Conservation (phyloP, 2,888 invertebrate species). For the Acholoe squamosa region DNA sequence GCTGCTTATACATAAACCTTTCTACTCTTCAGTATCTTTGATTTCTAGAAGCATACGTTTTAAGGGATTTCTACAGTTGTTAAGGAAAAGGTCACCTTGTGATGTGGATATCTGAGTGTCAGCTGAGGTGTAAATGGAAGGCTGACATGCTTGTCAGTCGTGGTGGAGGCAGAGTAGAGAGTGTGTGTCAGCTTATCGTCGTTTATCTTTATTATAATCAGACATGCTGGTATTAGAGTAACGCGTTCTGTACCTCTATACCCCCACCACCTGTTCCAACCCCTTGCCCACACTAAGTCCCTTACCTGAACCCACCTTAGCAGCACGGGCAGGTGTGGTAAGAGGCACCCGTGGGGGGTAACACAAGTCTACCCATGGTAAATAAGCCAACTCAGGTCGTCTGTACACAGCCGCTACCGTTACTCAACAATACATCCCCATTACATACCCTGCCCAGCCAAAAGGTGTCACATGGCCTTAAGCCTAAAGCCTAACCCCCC, state of each 20-base stretch:
- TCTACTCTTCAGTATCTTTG: no score
- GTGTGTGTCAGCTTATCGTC: neutral
- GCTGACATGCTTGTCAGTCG: no score
- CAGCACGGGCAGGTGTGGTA: neutral
- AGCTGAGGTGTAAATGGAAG: no score
- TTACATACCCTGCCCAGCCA: neutral
- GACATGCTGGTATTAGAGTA: slow-evolving; percentile 19
- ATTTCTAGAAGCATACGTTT: no score
- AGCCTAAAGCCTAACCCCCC: no score
- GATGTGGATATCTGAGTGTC: no score
- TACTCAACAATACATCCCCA: slow-evolving; percentile 24
- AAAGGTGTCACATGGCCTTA: no score
- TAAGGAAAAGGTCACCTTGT: no score
- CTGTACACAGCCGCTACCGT: neutral
- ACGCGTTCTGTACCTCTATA: neutral
- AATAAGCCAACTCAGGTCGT: slow-evolving; percentile 1
- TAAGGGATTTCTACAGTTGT: no score
- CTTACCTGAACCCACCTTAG: neutral
- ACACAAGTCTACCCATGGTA: neutral
- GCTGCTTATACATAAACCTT: no score
- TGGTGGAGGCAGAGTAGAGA: no score
- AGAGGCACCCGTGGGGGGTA: neutral
- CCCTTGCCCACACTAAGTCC: neutral
- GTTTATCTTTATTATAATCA: slow-evolving; percentile 27
- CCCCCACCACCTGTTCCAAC: neutral